Evolutionary conservation across 2,888 invertebrate species (phyloP).

Genomic region (Phengaris arion): DNA sequence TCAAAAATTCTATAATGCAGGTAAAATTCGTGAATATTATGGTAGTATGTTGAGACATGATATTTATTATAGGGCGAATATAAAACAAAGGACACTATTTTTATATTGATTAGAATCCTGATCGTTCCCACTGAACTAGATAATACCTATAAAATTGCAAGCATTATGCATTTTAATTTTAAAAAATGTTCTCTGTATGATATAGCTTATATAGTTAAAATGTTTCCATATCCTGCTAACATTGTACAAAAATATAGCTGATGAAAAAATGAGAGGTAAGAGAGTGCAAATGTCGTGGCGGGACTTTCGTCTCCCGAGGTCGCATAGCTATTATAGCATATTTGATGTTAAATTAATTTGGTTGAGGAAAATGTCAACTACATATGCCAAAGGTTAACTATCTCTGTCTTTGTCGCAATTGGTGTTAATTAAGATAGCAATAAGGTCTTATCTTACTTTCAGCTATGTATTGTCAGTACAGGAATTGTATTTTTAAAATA

Average conservation of each 20-base stretch:
- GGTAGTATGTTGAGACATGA: neutral
- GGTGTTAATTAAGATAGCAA: constrained; percentile 38
- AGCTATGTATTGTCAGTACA: constrained; percentile 51
- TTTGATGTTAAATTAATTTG: neutral
- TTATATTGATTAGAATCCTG: neutral
- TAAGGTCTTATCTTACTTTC: constrained; percentile 35
- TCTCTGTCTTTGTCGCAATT: constrained; percentile 46
- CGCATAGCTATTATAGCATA: neutral
- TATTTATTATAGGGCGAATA: neutral
- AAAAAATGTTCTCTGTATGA: neutral
- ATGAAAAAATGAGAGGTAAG: neutral
- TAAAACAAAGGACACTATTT: neutral
- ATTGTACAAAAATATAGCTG: constrained; percentile 1
- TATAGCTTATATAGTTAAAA: neutral
- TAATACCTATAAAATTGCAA: neutral
- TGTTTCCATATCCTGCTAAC: neutral
- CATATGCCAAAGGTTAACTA: constrained; percentile 51
- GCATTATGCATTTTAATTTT: neutral
- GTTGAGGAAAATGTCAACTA: constrained; percentile 28
- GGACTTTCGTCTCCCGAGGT: neutral
- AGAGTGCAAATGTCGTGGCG: too few species aligned
- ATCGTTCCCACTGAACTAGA: neutral
- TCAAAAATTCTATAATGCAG: neutral
- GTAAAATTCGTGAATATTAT: neutral
- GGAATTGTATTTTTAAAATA: constrained; percentile 61